A percentile compares a stretch with the other conserved stretches of the same genome.
phyloP scores from a whole-genome alignment of 2,888 invertebrate species.

The Cerastis rubricosa region DNA sequence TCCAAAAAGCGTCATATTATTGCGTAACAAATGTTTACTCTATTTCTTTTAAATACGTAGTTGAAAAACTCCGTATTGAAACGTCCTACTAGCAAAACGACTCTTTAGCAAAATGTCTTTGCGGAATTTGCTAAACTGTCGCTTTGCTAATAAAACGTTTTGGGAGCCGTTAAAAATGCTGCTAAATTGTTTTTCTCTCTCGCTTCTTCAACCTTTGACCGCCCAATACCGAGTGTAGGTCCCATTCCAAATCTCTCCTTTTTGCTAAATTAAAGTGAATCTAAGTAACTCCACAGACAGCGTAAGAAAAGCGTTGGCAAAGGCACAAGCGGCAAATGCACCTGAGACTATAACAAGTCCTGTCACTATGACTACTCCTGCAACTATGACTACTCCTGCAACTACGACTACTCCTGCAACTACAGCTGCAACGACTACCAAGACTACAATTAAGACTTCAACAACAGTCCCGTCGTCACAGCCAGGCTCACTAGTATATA shows the following conservation, averaged over 20 bases:
- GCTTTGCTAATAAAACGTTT: no score
- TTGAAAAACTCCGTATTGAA: no score
- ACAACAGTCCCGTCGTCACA: not conserved
- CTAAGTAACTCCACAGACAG: constrained; percentile 10
- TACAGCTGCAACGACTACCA: no score
- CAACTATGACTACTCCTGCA: no score
- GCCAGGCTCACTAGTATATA: constrained; percentile 12
- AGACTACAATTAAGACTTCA: not conserved
- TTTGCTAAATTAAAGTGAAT: not conserved
- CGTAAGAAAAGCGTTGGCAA: not conserved
- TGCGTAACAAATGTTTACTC: not conserved
- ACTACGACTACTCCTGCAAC: no score
- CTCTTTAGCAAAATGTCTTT: no score
- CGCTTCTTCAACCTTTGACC: not conserved
- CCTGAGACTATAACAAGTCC: accelerated
- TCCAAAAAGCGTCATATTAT: not conserved
- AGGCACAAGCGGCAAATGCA: not conserved
- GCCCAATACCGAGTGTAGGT: not conserved
- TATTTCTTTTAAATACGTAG: not conserved
- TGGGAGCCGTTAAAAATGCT: not conserved
- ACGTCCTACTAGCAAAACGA: no score
- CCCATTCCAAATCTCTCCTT: not conserved
- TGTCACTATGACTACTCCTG: not conserved
- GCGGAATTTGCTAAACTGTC: no score
- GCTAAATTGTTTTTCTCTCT: not conserved